phyloP scores from a whole-genome alignment of 2,888 invertebrate genomes.

The Tenthredo distinguenda region DNA sequence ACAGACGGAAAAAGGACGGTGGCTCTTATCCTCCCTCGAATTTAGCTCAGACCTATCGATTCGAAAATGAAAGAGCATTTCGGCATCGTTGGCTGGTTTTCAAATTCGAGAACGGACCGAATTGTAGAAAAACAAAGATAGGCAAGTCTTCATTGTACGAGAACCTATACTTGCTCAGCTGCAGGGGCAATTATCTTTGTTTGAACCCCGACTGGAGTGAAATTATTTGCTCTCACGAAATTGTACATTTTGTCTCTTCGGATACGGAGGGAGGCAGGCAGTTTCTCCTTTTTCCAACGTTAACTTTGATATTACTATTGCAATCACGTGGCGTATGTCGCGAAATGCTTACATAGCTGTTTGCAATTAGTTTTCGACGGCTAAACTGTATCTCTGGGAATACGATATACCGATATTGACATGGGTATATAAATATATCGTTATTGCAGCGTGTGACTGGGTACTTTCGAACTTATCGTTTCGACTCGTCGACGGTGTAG shows the following conservation, averaged over 20 bases:
- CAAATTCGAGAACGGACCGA: background rate
- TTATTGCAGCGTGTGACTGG: background rate
- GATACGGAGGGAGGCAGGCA: background rate
- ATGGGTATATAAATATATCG: background rate
- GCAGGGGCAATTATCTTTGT: constrained; percentile 15
- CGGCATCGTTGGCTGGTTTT: background rate
- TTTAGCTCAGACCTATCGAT: background rate
- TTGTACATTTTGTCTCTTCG: background rate
- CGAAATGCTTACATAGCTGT: constrained; percentile 17
- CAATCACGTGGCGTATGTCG: constrained; percentile 6
- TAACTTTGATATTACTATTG: constrained; percentile 12
- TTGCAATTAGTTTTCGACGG: constrained; percentile 17
- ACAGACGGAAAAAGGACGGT: background rate
- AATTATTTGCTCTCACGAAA: background rate
- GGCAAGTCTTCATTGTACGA: constrained; percentile 2
- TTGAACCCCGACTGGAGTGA: background rate
- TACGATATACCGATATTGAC: constrained; percentile 8
- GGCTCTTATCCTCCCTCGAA: background rate
- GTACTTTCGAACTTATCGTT: constrained; percentile 13
- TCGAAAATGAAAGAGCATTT: background rate
- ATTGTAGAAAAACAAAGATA: background rate
- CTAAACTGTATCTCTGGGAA: background rate
- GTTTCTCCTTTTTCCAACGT: background rate
- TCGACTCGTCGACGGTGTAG: background rate
- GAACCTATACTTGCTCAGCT: background rate